A percentile compares a stretch with the other conserved stretches of the same genome.
Evolutionary conservation across 2,797 vertebrate genomes (phyloP).

Genomic region (Rhynchotus rufescens): DNA sequence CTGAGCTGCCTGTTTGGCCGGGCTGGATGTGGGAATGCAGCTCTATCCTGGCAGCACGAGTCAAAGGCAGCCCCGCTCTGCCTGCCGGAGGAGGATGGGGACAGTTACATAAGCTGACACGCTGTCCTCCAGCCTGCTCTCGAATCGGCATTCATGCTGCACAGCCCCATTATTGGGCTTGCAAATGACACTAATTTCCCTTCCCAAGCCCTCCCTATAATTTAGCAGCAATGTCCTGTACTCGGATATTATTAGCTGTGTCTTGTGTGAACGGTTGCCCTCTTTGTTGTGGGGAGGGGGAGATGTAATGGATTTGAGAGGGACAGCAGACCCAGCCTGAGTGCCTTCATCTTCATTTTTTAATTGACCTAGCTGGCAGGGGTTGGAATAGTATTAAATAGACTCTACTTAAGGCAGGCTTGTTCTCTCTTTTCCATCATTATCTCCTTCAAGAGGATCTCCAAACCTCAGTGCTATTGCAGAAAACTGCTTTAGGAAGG

Average conservation of each 20-base stretch:
- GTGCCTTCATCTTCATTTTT: conserved; percentile 33
- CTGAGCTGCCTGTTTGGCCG: neutral
- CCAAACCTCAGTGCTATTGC: neutral
- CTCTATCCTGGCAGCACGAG: neutral
- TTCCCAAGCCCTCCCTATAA: conserved; percentile 69
- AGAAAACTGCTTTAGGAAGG: neutral
- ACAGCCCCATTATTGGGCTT: conserved; percentile 61
- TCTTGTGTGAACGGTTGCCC: conserved; percentile 57
- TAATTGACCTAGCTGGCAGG: conserved; percentile 46
- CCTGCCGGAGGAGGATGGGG: fast-evolving
- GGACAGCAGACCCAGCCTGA: neutral
- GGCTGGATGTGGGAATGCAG: neutral
- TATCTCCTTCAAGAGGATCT: conserved; percentile 2
- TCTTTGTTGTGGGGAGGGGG: neutral
- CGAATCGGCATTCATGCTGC: conserved; percentile 47
- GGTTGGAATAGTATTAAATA: conserved; percentile 6
- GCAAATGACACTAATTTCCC: conserved; percentile 74
- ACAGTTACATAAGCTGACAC: conserved; percentile 49
- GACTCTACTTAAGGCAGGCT: conserved; percentile 17
- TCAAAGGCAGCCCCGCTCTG: neutral
- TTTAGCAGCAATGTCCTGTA: conserved; percentile 74
- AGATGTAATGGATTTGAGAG: conserved; percentile 31
- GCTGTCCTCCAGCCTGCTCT: conserved; percentile 10
- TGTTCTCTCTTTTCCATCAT: neutral
- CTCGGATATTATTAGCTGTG: conserved; percentile 68